These are phyloP conservation scores for Macroteleia sp. DNA, from an alignment of 2,888 invertebrate species.

Conservation along the genomic window DNA sequence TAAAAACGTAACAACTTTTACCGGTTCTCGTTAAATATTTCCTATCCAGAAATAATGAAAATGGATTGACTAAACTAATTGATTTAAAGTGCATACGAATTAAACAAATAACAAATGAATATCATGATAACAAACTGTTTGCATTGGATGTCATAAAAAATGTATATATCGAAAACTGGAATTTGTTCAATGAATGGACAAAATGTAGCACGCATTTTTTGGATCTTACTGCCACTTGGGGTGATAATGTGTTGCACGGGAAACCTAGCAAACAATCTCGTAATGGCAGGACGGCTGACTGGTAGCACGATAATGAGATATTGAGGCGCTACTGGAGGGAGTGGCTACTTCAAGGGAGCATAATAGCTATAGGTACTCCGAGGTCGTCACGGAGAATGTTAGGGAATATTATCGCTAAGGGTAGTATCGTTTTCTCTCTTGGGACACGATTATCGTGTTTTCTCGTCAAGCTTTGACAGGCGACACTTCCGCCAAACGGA, in stretches of 20 bases:
- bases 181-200: neutral
- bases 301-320: conserved; percentile 83
- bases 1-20: neutral
- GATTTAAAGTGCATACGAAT: too few species aligned
- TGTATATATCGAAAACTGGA: neutral
- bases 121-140: too few species aligned
- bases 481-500: conserved; percentile 59
- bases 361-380: conserved; percentile 77
- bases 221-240: conserved; percentile 27
- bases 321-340: conserved; percentile 82
- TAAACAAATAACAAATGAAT: too few species aligned
- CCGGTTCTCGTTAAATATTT: conserved; percentile 13
- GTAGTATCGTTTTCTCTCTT: conserved; percentile 82
- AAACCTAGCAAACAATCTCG: conserved; percentile 83
- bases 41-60: neutral
- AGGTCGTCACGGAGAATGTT: conserved; percentile 73
- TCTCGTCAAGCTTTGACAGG: conserved; percentile 66
- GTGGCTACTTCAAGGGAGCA: conserved; percentile 79
- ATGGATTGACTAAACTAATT: too few species aligned
- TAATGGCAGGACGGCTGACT: conserved; percentile 82
- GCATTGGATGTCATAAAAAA: too few species aligned
- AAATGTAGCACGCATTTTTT: conserved; percentile 11
- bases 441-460: conserved; percentile 82
- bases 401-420: conserved; percentile 77
- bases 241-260: conserved; percentile 76